Evolutionary conservation across 2,888 invertebrate species (phyloP), one percentile per base, ranked within the genome.

Genomic region (Anthrax anthrax): DNA sequence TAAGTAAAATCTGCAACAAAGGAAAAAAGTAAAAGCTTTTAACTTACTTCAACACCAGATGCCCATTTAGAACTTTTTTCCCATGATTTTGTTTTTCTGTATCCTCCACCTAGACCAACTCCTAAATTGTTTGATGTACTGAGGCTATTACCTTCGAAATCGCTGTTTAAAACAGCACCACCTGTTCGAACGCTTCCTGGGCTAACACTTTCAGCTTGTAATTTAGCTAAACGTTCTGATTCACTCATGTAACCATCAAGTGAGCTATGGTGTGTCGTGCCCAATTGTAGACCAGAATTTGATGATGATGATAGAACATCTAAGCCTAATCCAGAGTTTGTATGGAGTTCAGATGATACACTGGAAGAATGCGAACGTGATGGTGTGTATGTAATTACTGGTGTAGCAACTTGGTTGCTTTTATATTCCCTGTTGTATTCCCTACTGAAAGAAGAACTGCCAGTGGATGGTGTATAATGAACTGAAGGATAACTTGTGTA

Each of bases 11-110:
- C n/a, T 37, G 44, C 23, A 37, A 38, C 16, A 43, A 32, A 36
- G 4, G n/a, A 27, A n/a, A 5, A 27, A 12, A 4, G 41, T 18
- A 39, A 27, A 18, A 41, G n/a, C n/a, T 16, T 14, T 23, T 23
- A n/a, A 2, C 47, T 53, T 52, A 68, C 67, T 56, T 62, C 59
- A n/a, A 64, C 61, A 44, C 65, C 62, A 34, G 67, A 67, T 12
- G 67, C 60, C 69, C 69, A 68, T 51, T 64, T 67, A 46, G 68
- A 67, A 41, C 62, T 62, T 47, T 64, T 67, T 54, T 69, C 67
- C 68, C 68, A 68, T 29, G 65, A 60, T 49, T 68, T 65, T 36
- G 59, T 55, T 47, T 64, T 62, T 40, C 57, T 60, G 43, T 55
- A 58, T 39, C 50, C 51, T 37, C 55, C 55, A 34, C 54, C 48